Evolutionary conservation across 2,113 vertebrate genomes (phyloP).

Genomic region (Tupaia chinensis): DNA sequence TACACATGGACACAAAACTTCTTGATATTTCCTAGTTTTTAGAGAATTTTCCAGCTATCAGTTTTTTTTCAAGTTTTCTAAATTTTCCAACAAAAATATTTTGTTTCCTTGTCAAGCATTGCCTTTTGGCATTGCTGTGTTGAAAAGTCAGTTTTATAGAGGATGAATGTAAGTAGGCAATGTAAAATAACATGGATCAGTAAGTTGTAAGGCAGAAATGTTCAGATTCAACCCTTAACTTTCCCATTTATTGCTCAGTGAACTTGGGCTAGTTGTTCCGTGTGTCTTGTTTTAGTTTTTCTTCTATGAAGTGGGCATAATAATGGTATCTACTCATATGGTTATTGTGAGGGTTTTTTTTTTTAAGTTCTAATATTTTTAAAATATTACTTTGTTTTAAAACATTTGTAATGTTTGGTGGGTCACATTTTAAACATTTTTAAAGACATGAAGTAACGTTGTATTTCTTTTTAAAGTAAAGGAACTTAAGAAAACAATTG

Average conservation of each 20-base stretch:
- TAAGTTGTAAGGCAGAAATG: background rate
- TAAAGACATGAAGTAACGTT: too few relatives aligned
- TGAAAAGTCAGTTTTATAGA: background rate
- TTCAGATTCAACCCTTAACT: background rate
- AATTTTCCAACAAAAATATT: constrained; percentile 27
- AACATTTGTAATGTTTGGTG: too few relatives aligned
- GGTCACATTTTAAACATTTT: too few relatives aligned
- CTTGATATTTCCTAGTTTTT: background rate
- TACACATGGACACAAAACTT: background rate
- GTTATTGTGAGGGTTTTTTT: background rate
- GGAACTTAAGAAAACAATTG: too few relatives aligned
- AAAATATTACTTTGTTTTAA: too few relatives aligned
- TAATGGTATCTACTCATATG: background rate
- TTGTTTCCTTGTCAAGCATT: constrained; percentile 3
- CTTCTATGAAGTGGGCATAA: background rate
- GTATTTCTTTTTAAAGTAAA: too few relatives aligned
- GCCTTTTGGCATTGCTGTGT: background rate
- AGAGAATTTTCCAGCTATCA: background rate
- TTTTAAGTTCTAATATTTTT: too few relatives aligned
- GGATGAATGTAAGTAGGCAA: background rate
- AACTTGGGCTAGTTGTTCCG: background rate
- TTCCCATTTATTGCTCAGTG: background rate
- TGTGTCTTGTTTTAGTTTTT: background rate
- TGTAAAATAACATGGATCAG: background rate
- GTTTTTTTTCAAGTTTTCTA: background rate